phyloP scores from a whole-genome alignment of 2,888 invertebrate species.

The Hemicrepidius hirtus region DNA sequence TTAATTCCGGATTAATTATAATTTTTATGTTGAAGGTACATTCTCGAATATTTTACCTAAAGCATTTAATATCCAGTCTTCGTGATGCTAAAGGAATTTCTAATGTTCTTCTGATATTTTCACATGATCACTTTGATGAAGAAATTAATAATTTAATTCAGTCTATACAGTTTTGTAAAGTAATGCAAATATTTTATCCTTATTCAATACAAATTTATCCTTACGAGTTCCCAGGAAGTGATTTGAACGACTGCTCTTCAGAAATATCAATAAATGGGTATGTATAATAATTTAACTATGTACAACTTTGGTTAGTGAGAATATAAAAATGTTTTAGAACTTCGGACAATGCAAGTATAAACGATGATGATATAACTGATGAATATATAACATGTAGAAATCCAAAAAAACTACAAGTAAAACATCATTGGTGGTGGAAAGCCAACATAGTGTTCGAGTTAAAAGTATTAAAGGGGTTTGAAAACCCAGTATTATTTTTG shows the following conservation, averaged over 20 bases:
- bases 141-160: conserved; percentile 74
- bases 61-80: conserved; percentile 75
- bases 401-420: conserved; percentile 72
- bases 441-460: conserved; percentile 75
- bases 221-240: conserved; percentile 75
- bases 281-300: not conserved
- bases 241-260: conserved; percentile 62
- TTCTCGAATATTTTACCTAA: conserved; percentile 75
- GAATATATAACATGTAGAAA: not conserved
- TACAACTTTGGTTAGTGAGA: no score
- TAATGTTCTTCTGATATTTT: conserved; percentile 75
- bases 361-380: no score
- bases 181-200: conserved; percentile 79
- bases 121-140: conserved; percentile 76
- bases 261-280: not conserved
- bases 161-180: conserved; percentile 75
- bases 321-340: not conserved
- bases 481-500: conserved; percentile 73
- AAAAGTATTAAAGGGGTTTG: conserved; percentile 70
- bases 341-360: not conserved
- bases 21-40: conserved; percentile 72
- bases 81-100: conserved; percentile 73
- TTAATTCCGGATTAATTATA: not conserved
- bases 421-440: conserved; percentile 83
- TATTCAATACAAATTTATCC: conserved; percentile 77